phyloP scores from a whole-genome alignment of 2,888 invertebrate species.

The Pegoplata infirma region DNA sequence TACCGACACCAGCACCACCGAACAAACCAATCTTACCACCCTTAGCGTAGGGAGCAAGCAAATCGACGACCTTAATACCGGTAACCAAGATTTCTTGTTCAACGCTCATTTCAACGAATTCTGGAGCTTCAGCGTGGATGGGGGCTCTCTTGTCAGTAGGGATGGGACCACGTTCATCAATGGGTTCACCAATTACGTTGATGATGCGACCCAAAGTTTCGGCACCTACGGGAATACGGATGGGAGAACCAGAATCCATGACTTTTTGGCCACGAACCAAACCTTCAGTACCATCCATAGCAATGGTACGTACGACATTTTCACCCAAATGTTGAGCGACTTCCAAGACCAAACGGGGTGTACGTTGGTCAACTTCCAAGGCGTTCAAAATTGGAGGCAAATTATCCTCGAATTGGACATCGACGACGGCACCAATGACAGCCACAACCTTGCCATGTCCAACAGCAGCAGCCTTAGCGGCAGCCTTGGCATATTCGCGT shows the following conservation, averaged over 20 bases:
- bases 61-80: conserved; percentile 92
- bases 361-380: conserved; percentile 91
- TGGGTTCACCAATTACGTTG: conserved; percentile 91
- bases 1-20: conserved; percentile 95
- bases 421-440: conserved; percentile 98
- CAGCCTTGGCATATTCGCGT: conserved; percentile 69
- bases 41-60: conserved; percentile 93
- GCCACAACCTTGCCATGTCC: conserved; percentile 82
- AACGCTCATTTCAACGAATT: conserved; percentile 94
- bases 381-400: conserved; percentile 96
- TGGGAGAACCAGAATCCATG: conserved; percentile 89
- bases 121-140: conserved; percentile 94
- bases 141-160: conserved; percentile 86
- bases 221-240: conserved; percentile 92
- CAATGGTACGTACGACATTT: conserved; percentile 92
- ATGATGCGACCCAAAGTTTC: conserved; percentile 94
- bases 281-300: conserved; percentile 96
- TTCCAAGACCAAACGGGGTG: conserved; percentile 86
- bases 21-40: conserved; percentile 96
- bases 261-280: conserved; percentile 89
- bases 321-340: conserved; percentile 93
- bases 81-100: conserved; percentile 94
- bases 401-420: conserved; percentile 93
- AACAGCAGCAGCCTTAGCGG: conserved; percentile 65
- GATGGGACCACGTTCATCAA: conserved; percentile 92